phyloP scores from a whole-genome alignment of 1,140 invertebrate genomes.

The Hylaeus anthracinus region DNA sequence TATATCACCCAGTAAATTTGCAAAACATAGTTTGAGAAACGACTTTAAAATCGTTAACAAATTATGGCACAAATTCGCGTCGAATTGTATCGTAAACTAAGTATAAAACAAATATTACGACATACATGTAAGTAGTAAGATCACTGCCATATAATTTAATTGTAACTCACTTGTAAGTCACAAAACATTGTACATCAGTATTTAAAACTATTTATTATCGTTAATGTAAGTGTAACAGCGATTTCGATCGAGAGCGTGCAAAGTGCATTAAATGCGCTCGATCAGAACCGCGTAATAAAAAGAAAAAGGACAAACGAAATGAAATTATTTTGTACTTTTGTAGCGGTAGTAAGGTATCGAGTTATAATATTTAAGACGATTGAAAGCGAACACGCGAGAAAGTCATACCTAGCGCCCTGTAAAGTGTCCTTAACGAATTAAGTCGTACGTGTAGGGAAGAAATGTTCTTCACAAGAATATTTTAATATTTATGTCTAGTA shows the following conservation, averaged over 20 bases:
- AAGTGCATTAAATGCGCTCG: not conserved
- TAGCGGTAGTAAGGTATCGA: constrained; percentile 62
- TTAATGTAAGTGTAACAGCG: constrained; percentile 67
- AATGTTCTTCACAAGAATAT: constrained; percentile 56
- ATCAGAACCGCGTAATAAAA: constrained; percentile 30
- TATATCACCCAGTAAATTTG: constrained; percentile 7
- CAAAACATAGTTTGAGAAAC: constrained; percentile 19
- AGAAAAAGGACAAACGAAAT: constrained; percentile 53
- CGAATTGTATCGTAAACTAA: constrained; percentile 7
- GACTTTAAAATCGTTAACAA: constrained; percentile 23
- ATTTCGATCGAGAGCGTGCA: constrained; percentile 25
- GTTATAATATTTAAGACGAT: constrained; percentile 38
- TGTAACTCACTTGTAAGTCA: constrained; percentile 66
- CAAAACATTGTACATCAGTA: constrained; percentile 78
- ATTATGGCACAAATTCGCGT: constrained; percentile 40
- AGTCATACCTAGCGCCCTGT: constrained; percentile 44
- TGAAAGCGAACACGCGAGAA: not conserved
- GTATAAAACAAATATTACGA: constrained; percentile 13
- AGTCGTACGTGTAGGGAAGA: constrained; percentile 32
- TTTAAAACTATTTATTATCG: constrained; percentile 80
- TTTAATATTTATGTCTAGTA: constrained; percentile 64
- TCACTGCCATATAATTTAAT: constrained; percentile 77
- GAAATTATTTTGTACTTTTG: constrained; percentile 78
- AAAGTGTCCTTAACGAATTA: constrained; percentile 52
- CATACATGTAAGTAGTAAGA: constrained; percentile 67